phyloP scores from a whole-genome alignment of 2,888 invertebrate species.

The Podabrus alpinus region DNA sequence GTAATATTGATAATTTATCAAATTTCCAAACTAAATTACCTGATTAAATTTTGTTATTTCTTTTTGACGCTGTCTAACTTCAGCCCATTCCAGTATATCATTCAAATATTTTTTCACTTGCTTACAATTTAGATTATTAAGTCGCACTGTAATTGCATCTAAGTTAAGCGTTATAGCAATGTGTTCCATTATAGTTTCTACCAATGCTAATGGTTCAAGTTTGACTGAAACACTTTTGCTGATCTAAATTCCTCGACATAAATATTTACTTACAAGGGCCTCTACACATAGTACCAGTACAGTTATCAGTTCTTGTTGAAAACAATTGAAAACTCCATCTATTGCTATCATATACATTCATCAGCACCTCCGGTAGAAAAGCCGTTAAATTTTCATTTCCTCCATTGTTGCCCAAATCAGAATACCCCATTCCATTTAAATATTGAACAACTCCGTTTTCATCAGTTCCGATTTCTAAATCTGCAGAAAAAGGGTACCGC shows the following conservation, averaged over 20 bases:
- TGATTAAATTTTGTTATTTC: constrained; percentile 65
- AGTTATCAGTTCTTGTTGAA: constrained; percentile 64
- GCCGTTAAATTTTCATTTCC: constrained; percentile 59
- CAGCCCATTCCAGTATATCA: constrained; percentile 61
- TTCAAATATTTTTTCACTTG: constrained; percentile 59
- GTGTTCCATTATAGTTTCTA: constrained; percentile 69
- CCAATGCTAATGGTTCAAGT: constrained; percentile 38
- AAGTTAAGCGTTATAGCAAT: constrained; percentile 61
- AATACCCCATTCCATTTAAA: constrained; percentile 61
- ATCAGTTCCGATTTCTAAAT: constrained; percentile 71
- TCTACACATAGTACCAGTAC: constrained; percentile 67
- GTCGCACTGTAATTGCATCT: constrained; percentile 64
- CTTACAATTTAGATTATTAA: constrained; percentile 57
- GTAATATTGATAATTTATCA: constrained; percentile 60
- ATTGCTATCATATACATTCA: constrained; percentile 66
- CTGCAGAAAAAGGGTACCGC: constrained; percentile 62
- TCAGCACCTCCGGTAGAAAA: constrained; percentile 49
- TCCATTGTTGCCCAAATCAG: constrained; percentile 60
- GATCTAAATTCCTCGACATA: too few species aligned
- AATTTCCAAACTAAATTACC: constrained; percentile 60
- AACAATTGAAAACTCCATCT: constrained; percentile 57
- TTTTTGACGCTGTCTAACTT: constrained; percentile 61
- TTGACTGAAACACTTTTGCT: constrained; percentile 11
- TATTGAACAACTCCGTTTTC: constrained; percentile 69
- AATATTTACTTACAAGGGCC: constrained; percentile 64